A percentile compares a stretch with the other conserved stretches of the same genome.
Conservation (phyloP, 2,797 vertebrate genomes). For the Artibeus lituratus region DNA sequence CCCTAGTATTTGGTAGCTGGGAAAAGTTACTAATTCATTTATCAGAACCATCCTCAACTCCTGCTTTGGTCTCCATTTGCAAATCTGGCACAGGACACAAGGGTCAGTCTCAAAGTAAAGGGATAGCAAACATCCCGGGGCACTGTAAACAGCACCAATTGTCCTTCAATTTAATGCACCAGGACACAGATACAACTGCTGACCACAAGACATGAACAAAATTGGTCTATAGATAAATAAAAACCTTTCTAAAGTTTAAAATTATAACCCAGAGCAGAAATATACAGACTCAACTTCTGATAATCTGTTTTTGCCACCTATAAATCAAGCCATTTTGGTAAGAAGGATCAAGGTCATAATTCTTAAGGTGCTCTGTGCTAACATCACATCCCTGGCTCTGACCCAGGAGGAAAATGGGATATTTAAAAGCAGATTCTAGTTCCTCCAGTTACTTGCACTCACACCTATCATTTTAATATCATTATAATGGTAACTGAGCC, state of each 20-base stretch:
- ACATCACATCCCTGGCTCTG: background rate
- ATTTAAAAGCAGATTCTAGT: background rate
- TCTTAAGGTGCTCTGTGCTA: background rate
- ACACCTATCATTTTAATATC: background rate
- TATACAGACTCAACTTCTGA: background rate
- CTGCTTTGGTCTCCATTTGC: background rate
- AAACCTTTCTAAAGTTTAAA: constrained; percentile 20
- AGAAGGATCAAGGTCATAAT: background rate
- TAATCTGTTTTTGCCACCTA: background rate
- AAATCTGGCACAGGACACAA: background rate
- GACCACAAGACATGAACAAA: background rate
- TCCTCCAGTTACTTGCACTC: background rate
- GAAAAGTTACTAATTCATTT: constrained; percentile 22
- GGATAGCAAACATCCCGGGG: background rate
- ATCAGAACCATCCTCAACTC: constrained; percentile 3
- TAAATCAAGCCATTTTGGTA: constrained; percentile 22
- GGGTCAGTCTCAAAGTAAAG: background rate
- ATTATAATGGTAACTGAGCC: background rate
- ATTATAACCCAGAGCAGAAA: background rate
- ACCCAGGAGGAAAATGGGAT: background rate
- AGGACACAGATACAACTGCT: background rate
- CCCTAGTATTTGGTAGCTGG: background rate
- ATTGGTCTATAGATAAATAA: background rate
- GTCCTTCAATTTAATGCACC: background rate
- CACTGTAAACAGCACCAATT: background rate